Evolutionary conservation across 2,113 vertebrate genomes (phyloP), one percentile per base, ranked within the genome.

Genomic region (Grantiella picta): DNA sequence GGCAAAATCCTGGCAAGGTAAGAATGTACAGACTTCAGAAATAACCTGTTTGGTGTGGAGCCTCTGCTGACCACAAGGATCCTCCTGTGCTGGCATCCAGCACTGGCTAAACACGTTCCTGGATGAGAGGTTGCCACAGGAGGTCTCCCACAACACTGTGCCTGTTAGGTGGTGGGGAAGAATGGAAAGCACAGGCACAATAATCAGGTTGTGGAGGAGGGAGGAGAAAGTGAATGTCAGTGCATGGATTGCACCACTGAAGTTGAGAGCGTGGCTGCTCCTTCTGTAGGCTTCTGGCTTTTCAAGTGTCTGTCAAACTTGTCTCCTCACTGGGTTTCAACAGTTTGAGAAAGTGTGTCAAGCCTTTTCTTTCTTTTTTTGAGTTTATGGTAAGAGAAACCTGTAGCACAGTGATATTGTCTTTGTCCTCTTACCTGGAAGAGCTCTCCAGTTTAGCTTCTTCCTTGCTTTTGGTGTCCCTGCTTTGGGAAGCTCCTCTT

Each of bases 1-100:
- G 92, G 79, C 97, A 98, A 94, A 99, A 98, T 94, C 99, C 99
- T 49, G 99, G 99, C 90, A 99, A 98, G 99, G 99, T 99, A 97
- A 98, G 97, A 94, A 64, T 3, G 38, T n/a, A 12, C 8, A 59
- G 44, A 54, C 25, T 44, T 85, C 27, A 54, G 60, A 70, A 47
- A 27, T 25, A 9, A 68, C 50, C 15, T 8, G 10, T 20, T 35
- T 64, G 60, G 38, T 69, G 68, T 14, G 71, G 79, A 86, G 76
- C 63, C 72, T 79, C 57, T 91, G 82, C 81, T 70, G 79, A 49
- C 52, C 33, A 2, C 11, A 0, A 5, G 23, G 31, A 16, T 82
- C 57, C 69, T 49, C 23, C 64, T 23, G n/a, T 33, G n/a, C 69
- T 52, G 57, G 89, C 45, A 21, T 15, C 61, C 61, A n/a, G 57